A percentile compares a stretch with the other conserved stretches of the same genome.
These are phyloP conservation scores for Glomeris marginata DNA, from an alignment of 2,888 invertebrate genomes.

Conservation along the genomic window DNA sequence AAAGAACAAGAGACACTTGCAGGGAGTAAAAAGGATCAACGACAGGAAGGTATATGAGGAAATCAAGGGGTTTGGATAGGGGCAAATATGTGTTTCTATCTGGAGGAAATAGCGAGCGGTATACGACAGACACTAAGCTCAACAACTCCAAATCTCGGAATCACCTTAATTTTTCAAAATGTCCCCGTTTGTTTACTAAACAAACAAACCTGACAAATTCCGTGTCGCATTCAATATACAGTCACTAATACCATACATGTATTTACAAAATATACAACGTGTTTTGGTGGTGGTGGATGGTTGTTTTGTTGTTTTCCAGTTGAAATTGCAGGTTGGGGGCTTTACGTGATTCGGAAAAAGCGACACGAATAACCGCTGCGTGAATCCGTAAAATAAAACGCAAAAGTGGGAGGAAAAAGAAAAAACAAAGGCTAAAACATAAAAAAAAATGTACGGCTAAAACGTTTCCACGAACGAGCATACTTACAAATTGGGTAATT, in stretches of 20 bases:
- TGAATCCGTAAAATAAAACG: slow-evolving; percentile 1
- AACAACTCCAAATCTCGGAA: slow-evolving; percentile 4
- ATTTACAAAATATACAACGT: slow-evolving; percentile 16
- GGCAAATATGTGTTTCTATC: slow-evolving; percentile 1
- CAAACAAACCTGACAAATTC: slow-evolving; percentile 15
- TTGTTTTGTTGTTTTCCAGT: too few relatives aligned
- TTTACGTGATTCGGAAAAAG: slow-evolving; percentile 1
- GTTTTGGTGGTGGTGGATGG: too few relatives aligned
- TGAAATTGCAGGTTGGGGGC: background rate
- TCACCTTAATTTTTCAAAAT: slow-evolving; percentile 8
- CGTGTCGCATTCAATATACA: slow-evolving; percentile 15
- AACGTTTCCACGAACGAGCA: too few relatives aligned
- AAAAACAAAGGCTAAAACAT: background rate
- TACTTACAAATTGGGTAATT: too few relatives aligned
- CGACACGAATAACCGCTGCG: slow-evolving; percentile 4
- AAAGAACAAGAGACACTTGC: background rate
- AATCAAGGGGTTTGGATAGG: too few relatives aligned
- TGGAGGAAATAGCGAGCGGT: too few relatives aligned
- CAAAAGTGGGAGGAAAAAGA: background rate
- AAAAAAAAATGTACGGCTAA: background rate
- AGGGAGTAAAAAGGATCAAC: background rate
- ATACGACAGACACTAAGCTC: slow-evolving; percentile 9
- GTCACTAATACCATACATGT: slow-evolving; percentile 17
- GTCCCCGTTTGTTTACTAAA: slow-evolving; percentile 13
- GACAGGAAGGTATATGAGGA: background rate